phyloP scores from a whole-genome alignment of 2,113 vertebrate genomes.

The Psammodynastes pulverulentus region DNA sequence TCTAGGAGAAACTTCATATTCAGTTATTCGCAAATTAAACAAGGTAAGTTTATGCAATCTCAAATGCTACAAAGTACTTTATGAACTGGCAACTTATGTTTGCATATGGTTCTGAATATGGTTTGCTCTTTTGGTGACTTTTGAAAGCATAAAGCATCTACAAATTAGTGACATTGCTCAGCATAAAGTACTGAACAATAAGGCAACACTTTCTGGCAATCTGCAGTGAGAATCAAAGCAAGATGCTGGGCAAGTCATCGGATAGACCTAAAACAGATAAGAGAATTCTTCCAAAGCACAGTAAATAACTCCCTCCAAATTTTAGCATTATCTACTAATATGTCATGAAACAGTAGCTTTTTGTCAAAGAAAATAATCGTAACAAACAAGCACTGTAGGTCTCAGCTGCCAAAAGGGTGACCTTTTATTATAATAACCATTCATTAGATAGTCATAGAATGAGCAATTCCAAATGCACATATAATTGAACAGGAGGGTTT shows the following conservation, averaged over 20 bases:
- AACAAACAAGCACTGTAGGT: neutral
- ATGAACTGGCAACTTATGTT: neutral
- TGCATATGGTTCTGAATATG: neutral
- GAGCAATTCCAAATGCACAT: neutral
- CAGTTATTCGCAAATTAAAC: constrained; percentile 80
- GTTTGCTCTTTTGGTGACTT: neutral
- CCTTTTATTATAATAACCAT: neutral
- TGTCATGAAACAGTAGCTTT: neutral
- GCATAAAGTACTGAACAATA: neutral
- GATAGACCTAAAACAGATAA: neutral
- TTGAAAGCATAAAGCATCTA: neutral
- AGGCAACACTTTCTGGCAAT: neutral
- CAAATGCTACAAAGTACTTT: neutral
- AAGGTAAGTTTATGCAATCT: constrained; percentile 72
- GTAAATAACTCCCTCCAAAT: neutral
- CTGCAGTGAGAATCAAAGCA: neutral
- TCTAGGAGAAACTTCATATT: constrained; percentile 83
- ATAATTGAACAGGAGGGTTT: neutral
- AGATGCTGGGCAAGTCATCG: neutral
- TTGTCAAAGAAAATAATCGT: neutral
- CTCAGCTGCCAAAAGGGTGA: neutral
- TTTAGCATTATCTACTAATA: neutral
- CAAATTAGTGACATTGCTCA: neutral
- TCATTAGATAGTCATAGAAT: neutral
- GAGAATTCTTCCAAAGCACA: neutral